phyloP scores from a whole-genome alignment of 2,113 vertebrate species.

The Eurypyga helias region DNA sequence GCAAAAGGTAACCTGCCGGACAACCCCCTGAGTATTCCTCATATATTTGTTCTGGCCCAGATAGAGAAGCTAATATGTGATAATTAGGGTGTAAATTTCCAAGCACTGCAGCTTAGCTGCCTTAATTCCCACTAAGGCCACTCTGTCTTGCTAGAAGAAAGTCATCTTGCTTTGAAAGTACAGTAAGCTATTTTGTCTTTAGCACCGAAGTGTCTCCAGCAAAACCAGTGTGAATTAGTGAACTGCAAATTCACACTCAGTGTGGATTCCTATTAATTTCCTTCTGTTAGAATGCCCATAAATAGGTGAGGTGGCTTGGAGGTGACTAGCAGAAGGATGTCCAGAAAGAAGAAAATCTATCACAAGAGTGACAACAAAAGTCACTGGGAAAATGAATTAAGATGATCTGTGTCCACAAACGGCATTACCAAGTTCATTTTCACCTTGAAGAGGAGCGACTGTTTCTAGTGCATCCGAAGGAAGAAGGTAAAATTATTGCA shows the following conservation, averaged over 20 bases:
- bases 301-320: neutral
- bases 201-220: neutral
- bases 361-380: neutral
- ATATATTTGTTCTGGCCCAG: neutral
- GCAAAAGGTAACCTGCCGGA: neutral
- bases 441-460: neutral
- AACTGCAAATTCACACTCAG: neutral
- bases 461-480: neutral
- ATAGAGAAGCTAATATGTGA: neutral
- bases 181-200: neutral
- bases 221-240: neutral
- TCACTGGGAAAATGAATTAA: neutral
- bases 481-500: neutral
- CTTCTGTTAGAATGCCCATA: neutral
- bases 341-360: neutral
- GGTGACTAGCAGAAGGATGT: neutral
- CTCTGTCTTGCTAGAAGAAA: neutral
- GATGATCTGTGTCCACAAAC: neutral
- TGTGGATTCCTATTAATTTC: neutral
- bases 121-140: neutral
- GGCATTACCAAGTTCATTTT: neutral
- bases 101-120: neutral
- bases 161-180: neutral
- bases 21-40: neutral
- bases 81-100: conserved; percentile 36